Evolutionary conservation across 2,113 vertebrate genomes (phyloP), one percentile per base, ranked within the genome.

Genomic region (Microcebus jonahi): DNA sequence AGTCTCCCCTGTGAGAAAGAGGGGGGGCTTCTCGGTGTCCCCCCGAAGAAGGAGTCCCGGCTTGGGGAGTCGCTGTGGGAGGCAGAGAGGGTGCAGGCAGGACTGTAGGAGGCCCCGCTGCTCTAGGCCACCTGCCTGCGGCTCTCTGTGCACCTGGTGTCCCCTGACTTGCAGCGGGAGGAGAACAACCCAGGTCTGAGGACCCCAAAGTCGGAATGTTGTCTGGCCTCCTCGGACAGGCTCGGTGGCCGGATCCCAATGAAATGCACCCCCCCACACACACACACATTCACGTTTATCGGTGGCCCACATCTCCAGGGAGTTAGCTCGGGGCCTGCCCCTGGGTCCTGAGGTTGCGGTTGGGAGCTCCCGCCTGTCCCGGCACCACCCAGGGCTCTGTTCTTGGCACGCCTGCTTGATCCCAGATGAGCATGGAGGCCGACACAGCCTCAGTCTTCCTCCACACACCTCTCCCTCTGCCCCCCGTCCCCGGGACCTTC

Each of bases 341-440:
- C 9, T 39, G 25, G 55, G 45, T 36, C 55, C 65, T 13, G 6
- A 68, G 70, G 29, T 39, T 42, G 29, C 3, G 0, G 21, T 4
- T 7, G 3, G 15, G 42, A 77, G 13, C 11, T 55, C 34, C 29
- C 14, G 61, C 21, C 34, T 1, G 0, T 7, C 12, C 29, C 39
- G 34, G 29, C 45, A 5, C 57, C 34, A 36, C 42, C 17, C 76
- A 21, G 70, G 34, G 21, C 29, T 23, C 34, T 42, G n/a, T 80
- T 21, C 63, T 59, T 1, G 10, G 34, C 85, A 42, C 2, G 0
- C 68, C 90, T 20, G 50, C 55, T 8, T 15, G 88, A 17, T 73
- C 50, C 45, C 13, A 17, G 53, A 84, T 2, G 36, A 8, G 6
- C 55, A 45, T n/a, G 68, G 77, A 65, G 18, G 53, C n/a, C 2